These are phyloP conservation scores for Linyphia triangularis DNA, from an alignment of 2,888 invertebrate genomes.

Conservation along the genomic window DNA sequence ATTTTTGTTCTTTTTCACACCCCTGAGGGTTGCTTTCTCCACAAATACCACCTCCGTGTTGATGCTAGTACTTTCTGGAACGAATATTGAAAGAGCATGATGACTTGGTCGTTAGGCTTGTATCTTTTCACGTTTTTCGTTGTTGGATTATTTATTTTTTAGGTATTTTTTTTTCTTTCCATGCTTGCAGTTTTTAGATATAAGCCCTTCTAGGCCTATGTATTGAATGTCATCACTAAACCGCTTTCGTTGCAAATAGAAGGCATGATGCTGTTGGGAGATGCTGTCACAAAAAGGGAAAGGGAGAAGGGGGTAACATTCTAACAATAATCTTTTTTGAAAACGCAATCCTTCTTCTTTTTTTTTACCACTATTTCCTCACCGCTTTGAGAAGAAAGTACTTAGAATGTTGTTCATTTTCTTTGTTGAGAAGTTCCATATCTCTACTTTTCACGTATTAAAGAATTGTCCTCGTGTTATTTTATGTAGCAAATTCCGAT, in stretches of 20 bases:
- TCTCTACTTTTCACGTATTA: neutral
- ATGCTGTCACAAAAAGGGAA: neutral
- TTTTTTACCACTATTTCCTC: neutral
- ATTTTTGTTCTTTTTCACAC: slow-evolving; percentile 41
- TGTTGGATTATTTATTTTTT: slow-evolving; percentile 38
- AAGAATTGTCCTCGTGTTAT: too few species aligned
- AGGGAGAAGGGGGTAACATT: slow-evolving; percentile 15
- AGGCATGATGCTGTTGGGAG: slow-evolving; percentile 10
- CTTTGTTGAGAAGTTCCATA: neutral
- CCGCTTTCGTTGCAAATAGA: slow-evolving; percentile 64
- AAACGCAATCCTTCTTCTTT: slow-evolving; percentile 52
- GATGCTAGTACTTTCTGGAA: slow-evolving; percentile 59
- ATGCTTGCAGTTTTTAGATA: slow-evolving; percentile 49
- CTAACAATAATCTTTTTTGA: slow-evolving; percentile 73
- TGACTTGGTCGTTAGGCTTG: slow-evolving; percentile 67
- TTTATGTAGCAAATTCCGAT: too few species aligned
- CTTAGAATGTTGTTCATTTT: neutral
- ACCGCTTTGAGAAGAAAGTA: neutral
- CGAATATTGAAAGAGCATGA: slow-evolving; percentile 67
- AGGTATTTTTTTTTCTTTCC: slow-evolving; percentile 32
- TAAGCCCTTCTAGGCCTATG: slow-evolving; percentile 68
- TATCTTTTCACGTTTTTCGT: slow-evolving; percentile 47
- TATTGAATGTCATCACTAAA: slow-evolving; percentile 68
- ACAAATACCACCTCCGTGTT: slow-evolving; percentile 53
- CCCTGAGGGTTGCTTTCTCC: neutral